phyloP scores from a whole-genome alignment of 2,113 vertebrate species.

The Dolichotis patagonum region DNA sequence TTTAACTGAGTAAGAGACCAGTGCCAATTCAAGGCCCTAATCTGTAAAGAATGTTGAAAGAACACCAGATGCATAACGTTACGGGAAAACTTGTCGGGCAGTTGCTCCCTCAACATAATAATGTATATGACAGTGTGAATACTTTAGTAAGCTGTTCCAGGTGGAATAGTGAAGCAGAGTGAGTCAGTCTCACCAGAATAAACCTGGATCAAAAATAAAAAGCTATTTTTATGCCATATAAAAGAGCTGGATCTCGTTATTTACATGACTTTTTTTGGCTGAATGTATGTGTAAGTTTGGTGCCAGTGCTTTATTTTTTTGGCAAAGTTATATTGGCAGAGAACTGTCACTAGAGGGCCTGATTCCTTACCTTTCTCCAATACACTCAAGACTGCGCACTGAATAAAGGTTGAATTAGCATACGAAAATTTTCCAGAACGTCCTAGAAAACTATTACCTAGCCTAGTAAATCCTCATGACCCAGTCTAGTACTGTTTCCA shows the following conservation, averaged over 20 bases:
- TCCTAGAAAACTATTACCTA: neutral
- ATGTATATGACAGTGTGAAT: neutral
- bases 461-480: neutral
- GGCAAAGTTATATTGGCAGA: neutral
- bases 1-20: neutral
- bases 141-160: neutral
- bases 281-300: neutral
- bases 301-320: neutral
- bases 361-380: neutral
- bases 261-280: neutral
- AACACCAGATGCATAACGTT: neutral
- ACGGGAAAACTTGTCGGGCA: neutral
- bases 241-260: neutral
- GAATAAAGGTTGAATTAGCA: constrained; percentile 26
- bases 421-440: neutral
- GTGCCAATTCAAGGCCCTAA: neutral
- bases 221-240: neutral
- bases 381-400: neutral
- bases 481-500: neutral
- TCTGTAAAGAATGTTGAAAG: neutral
- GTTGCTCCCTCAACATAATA: neutral
- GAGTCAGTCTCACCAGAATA: neutral
- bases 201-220: neutral
- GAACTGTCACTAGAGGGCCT: neutral
- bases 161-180: neutral